A percentile compares a stretch with the other conserved stretches of the same genome.
Evolutionary conservation across 2,113 vertebrate genomes (phyloP).

Genomic region (Rhombomys opimus): DNA sequence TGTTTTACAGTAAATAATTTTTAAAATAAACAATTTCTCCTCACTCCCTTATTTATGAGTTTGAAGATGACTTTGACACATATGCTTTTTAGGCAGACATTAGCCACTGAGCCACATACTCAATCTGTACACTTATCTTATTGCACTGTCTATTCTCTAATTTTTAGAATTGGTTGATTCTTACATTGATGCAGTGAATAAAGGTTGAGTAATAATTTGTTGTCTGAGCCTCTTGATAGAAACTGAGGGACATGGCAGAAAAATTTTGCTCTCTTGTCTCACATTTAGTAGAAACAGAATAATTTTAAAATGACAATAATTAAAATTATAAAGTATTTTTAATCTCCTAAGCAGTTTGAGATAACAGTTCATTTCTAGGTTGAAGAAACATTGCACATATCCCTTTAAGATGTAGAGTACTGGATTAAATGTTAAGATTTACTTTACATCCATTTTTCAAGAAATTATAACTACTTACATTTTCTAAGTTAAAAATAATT

Average conservation of each 20-base stretch:
- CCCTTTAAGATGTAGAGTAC: constrained; percentile 13
- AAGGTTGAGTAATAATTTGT: not conserved
- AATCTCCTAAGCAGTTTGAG: not conserved
- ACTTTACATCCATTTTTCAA: not conserved
- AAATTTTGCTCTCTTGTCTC: not conserved
- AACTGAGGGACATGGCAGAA: not conserved
- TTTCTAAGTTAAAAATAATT: constrained; percentile 15
- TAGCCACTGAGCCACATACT: too few species aligned
- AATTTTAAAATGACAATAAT: not conserved
- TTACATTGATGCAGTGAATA: not conserved
- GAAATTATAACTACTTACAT: constrained; percentile 5
- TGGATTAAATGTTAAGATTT: not conserved
- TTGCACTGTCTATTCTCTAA: not conserved
- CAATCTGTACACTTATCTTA: not conserved
- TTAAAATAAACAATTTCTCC: not conserved
- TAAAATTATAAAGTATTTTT: too few species aligned
- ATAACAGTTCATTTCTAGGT: not conserved
- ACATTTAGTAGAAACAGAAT: not conserved
- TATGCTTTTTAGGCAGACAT: not conserved
- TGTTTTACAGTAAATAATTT: not conserved
- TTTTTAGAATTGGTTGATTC: not conserved
- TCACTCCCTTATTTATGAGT: too few species aligned
- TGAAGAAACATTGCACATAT: not conserved
- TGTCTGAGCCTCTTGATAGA: not conserved
- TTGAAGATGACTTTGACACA: not conserved